Evolutionary conservation across 2,888 invertebrate genomes (phyloP), one percentile per base, ranked within the genome.

Genomic region (Tetranychus piercei): DNA sequence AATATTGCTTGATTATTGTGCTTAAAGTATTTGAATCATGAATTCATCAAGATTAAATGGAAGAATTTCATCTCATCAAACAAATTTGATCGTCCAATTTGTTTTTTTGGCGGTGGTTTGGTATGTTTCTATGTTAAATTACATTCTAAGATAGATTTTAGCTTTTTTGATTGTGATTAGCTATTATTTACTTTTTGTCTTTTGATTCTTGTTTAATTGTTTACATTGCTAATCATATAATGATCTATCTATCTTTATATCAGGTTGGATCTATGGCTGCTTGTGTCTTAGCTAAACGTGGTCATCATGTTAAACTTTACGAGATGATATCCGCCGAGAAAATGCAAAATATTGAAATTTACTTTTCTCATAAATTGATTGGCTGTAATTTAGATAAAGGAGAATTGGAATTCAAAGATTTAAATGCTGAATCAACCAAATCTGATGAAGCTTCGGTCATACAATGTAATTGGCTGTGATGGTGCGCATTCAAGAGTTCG

Each of bases 401-500:
- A 15, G 84, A 84, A 23, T 81, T 92, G 76, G 87, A 86, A 76
- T 89, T 95, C 81, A n/a, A 44, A 15, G 74, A 74, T 15, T 44
- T 20, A 22, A 15, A 22, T 18, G 8, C 23, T 67, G 18, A 55
- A 18, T n/a, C 15, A 22, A 43, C 44, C 15, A n/a, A 20, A 55
- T 34, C 44, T 34, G 18, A 69, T 44, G 84, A 83, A 45, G 88
- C 89, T 0, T 94, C 97, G 81, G 83, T 97, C 73, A 87, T 97
- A n/a, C n/a, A n/a, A n/a, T n/a, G n/a, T n/a, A 65, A 87, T 97
- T 9, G 97, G 96, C 0, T 91, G 92, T 73, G 97, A 99, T 83
- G 99, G 97, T 0, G 97, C 97, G 0, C 92, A 89, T 81, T 97
- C 97, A 18, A 84, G 88, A 0, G 86, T 97, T 1, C 86, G 97